Percentiles rank a stretch among this genome's conserved stretches.
Evolutionary conservation across 92 coral and sea anemone species (phyloP).

Genomic region (Phymanthus crucifer): DNA sequence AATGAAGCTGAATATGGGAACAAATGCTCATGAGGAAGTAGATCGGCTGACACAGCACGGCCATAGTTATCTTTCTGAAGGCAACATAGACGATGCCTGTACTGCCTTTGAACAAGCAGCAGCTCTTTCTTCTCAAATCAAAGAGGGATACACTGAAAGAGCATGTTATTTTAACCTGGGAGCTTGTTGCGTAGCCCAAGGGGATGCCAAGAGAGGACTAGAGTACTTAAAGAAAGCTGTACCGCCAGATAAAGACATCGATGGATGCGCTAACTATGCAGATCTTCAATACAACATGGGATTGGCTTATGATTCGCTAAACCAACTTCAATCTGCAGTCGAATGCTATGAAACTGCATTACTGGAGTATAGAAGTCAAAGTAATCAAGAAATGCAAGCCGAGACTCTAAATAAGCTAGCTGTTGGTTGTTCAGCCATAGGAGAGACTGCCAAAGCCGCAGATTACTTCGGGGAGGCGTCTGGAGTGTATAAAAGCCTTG

Average conservation of each 20-base stretch:
- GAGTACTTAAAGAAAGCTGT: conserved; percentile 77
- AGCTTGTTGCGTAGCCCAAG: conserved; percentile 93
- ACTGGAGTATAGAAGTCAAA: conserved; percentile 69
- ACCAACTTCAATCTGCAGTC: conserved; percentile 63
- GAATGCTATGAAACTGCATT: conserved; percentile 79
- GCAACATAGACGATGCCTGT: conserved; percentile 74
- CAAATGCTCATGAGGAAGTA: conserved; percentile 49
- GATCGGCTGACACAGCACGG: conserved; percentile 83
- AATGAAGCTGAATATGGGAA: conserved; percentile 5
- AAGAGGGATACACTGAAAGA: conserved; percentile 88
- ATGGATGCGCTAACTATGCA: conserved; percentile 83
- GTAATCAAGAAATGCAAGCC: conserved; percentile 79
- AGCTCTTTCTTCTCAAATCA: conserved; percentile 57
- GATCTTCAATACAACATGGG: conserved; percentile 93
- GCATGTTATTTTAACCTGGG: conserved; percentile 96
- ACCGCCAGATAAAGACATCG: conserved; percentile 88
- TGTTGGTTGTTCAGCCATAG: conserved; percentile 57
- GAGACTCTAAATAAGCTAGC: conserved; percentile 84
- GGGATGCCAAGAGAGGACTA: conserved; percentile 80
- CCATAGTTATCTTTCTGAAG: conserved; percentile 74
- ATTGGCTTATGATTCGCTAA: conserved; percentile 80
- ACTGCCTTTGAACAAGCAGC: conserved; percentile 83
- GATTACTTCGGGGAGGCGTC: conserved; percentile 67
- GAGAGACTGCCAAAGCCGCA: conserved; percentile 66
- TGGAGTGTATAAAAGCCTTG: conserved; percentile 54